phyloP scores from a whole-genome alignment of 2,113 vertebrate species.

The Pelvicachromis taeniatus region DNA sequence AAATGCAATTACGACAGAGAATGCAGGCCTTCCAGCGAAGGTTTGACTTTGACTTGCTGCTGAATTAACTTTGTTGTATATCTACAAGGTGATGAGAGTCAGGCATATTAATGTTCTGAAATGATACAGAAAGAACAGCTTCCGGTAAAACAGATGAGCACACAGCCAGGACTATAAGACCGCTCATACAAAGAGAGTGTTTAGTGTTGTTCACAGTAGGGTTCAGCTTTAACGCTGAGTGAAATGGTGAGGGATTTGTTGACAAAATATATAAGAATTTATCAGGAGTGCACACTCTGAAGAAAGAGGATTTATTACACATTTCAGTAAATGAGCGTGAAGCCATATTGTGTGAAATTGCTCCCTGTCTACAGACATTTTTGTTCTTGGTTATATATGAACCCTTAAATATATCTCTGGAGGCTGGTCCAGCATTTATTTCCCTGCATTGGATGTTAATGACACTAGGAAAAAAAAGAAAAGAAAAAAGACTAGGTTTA shows the following conservation, averaged over 20 bases:
- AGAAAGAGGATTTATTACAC: not conserved
- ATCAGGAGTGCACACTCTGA: not conserved
- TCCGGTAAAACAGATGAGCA: not conserved
- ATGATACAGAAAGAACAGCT: not conserved
- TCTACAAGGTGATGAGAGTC: conserved; percentile 23
- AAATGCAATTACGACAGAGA: conserved; percentile 56
- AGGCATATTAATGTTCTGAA: not conserved
- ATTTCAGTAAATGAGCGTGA: conserved; percentile 13
- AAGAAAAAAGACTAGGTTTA: not conserved
- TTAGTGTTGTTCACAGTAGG: not conserved
- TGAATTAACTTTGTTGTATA: conserved; percentile 22
- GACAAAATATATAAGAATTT: not conserved
- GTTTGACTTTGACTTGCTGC: conserved; percentile 25
- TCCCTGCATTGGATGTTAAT: conserved; percentile 43
- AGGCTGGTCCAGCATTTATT: conserved; percentile 13
- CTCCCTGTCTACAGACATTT: conserved; percentile 12
- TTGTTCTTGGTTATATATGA: conserved; percentile 20
- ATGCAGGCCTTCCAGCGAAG: conserved; percentile 9
- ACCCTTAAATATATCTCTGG: conserved; percentile 18
- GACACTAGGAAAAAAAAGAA: not conserved
- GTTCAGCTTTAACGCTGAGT: not conserved
- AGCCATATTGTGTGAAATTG: conserved; percentile 20
- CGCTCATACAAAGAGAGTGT: not conserved
- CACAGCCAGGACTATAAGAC: not conserved
- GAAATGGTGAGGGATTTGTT: conserved; percentile 7